Evolutionary conservation across 2,888 invertebrate species (phyloP), one percentile per base, ranked within the genome.

Genomic region (Hymenopus coronatus): DNA sequence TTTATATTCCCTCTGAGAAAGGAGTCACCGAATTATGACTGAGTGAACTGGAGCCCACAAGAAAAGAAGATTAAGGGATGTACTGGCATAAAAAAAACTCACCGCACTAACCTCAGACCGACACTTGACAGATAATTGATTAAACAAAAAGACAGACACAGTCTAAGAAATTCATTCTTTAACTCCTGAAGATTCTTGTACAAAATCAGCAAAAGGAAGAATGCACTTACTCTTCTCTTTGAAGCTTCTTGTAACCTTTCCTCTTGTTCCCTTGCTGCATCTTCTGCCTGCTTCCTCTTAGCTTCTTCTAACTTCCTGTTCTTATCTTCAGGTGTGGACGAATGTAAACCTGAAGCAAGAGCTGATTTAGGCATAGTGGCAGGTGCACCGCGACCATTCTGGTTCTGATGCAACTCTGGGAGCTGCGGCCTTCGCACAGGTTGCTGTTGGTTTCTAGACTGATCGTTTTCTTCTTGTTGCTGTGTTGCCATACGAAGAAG

Each of bases 241-340:
- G 93, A 93, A 87, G 94, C 94, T 28, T 87, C 84, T 46, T 82
- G 46, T 28, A 88, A 40, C 92, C 92, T 89, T 84, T 89, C 94
- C 93, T 88, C 94, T 94, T 90, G 93, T 93, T 95, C 95, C 88
- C 94, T 93, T 90, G 94, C 94, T 15, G 93, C 92, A 90, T 94
- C 95, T 90, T 95, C 94, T 15, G 93, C 92, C 91, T 94, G 94
- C 83, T 94, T 95, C 88, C 94, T 93, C 89, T 95, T 94, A 88
- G 94, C 93, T 88, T 95, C 95, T 85, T 95, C 95, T 46, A 94
- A 93, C 91, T 94, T 94, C 85, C 94, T 93, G 83, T 93, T 93
- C 90, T 93, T 92, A 91, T 94, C 94, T 25, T 94, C 94, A 82
- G 85, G 83, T 40, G 82, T 33, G 25, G 84, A 46, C 12, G 25